Percentiles rank a stretch among this genome's conserved stretches.
phyloP scores from a whole-genome alignment of 2,797 vertebrate genomes.

The Amphiprion clarkii region DNA sequence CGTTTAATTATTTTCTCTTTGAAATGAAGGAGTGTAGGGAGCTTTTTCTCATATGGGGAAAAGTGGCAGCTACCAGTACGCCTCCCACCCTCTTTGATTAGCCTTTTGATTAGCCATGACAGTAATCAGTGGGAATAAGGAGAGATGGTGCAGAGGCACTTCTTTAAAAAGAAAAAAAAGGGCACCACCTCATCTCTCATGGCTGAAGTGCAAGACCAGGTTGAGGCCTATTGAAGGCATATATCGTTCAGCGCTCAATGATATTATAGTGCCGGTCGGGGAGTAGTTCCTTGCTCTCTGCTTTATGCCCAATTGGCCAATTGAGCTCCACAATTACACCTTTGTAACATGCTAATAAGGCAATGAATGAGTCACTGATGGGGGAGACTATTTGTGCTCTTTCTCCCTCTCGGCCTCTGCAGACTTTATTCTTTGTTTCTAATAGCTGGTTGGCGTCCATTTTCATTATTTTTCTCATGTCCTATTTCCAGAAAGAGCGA shows the following conservation, averaged over 20 bases:
- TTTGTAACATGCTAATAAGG: slow-evolving; percentile 71
- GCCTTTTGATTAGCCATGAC: slow-evolving; percentile 79
- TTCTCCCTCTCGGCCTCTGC: not conserved
- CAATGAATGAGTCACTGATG: slow-evolving; percentile 57
- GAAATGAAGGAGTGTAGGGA: slow-evolving; percentile 46
- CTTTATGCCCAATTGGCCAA: slow-evolving; percentile 64
- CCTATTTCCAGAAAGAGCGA: slow-evolving; percentile 92
- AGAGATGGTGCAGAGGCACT: slow-evolving; percentile 65
- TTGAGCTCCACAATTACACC: slow-evolving; percentile 75
- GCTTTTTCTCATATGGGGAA: slow-evolving; percentile 47
- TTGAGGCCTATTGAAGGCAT: slow-evolving; percentile 51
- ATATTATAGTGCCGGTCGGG: slow-evolving; percentile 49
- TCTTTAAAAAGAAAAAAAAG: slow-evolving; percentile 52
- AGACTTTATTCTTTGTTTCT: slow-evolving; percentile 24
- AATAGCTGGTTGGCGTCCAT: slow-evolving; percentile 2
- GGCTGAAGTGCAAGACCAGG: slow-evolving; percentile 60
- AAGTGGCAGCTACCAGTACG: slow-evolving; percentile 64
- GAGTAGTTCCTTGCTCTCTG: slow-evolving; percentile 60
- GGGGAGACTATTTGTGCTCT: slow-evolving; percentile 9
- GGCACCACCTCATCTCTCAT: slow-evolving; percentile 54
- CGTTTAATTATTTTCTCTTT: slow-evolving; percentile 67
- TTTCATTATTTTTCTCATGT: slow-evolving; percentile 30
- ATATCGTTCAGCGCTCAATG: slow-evolving; percentile 47
- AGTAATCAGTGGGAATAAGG: slow-evolving; percentile 75
- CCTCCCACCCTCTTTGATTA: slow-evolving; percentile 77